Percentiles rank a stretch among this genome's conserved stretches.
phyloP scores from a whole-genome alignment of 2,113 vertebrate species.

The Grammomys dolichurus region DNA sequence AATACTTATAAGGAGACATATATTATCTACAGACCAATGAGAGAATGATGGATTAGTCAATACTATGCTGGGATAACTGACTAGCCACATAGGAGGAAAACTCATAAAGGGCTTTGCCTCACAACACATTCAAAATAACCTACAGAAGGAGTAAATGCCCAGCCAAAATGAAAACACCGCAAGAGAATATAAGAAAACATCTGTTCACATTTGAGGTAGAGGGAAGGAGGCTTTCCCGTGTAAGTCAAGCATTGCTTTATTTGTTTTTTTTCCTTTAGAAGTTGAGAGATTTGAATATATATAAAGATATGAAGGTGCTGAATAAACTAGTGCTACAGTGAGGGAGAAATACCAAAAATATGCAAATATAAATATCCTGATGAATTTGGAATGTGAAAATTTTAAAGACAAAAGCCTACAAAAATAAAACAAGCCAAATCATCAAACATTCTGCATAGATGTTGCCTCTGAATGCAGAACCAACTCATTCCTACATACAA shows the following conservation, averaged over 20 bases:
- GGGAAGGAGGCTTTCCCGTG: not conserved
- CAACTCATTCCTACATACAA: not conserved
- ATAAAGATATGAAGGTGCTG: not conserved
- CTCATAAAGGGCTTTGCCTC: not conserved
- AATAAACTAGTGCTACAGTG: not conserved
- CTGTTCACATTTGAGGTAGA: constrained; percentile 5
- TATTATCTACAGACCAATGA: not conserved
- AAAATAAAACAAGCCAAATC: not conserved
- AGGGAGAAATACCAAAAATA: not conserved
- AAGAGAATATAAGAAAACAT: not conserved
- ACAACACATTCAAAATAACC: not conserved
- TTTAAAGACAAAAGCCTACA: not conserved
- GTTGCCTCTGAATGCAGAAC: not conserved
- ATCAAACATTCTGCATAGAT: not conserved
- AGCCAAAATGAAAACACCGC: constrained; percentile 33
- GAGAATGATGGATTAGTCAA: constrained; percentile 39
- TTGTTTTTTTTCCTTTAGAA: not conserved
- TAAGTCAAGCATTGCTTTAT: not conserved
- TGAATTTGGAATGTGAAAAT: not conserved
- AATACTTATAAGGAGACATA: not conserved
- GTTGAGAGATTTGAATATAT: not conserved
- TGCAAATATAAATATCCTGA: not conserved
- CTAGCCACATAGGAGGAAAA: not conserved
- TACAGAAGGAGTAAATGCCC: not conserved
- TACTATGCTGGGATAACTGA: not conserved